These are phyloP conservation scores for Anastrepha obliqua DNA, from an alignment of 1,140 invertebrate genomes.

Conservation along the genomic window DNA sequence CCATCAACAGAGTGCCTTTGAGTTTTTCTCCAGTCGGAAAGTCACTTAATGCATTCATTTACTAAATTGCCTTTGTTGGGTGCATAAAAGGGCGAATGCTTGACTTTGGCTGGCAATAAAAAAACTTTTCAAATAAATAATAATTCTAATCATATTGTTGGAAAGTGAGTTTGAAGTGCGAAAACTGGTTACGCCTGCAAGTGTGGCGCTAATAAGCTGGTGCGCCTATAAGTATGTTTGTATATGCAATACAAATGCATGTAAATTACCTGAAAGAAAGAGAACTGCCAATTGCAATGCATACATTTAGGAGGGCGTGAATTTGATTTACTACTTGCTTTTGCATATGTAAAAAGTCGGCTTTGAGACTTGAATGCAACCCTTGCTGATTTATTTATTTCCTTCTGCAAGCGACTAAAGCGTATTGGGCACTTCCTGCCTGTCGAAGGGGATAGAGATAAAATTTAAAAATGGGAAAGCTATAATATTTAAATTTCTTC, in stretches of 20 bases:
- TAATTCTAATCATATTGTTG: conserved; percentile 28
- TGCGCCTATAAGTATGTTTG: not conserved
- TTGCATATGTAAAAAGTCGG: not conserved
- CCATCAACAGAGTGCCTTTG: not conserved
- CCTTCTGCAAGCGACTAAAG: not conserved
- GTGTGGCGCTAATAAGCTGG: conserved; percentile 33
- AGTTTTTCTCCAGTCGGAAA: not conserved
- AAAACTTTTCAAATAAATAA: conserved; percentile 49
- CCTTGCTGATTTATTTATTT: not conserved
- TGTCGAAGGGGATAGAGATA: not conserved
- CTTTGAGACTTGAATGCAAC: not conserved
- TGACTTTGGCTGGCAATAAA: not conserved
- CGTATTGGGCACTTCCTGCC: not conserved
- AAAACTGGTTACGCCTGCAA: not conserved
- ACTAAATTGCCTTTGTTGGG: conserved; percentile 1
- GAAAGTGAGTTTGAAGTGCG: not conserved
- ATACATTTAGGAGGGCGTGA: conserved; percentile 7
- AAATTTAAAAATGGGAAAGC: no score
- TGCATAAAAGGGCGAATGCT: not conserved
- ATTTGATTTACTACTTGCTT: not conserved
- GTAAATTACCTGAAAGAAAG: not conserved
- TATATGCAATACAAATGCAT: no score
- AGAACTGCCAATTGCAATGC: conserved; percentile 10
- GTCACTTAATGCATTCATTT: conserved; percentile 46
- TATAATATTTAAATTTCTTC: no score